phyloP scores from a whole-genome alignment of 2,113 vertebrate genomes.

The Callospermophilus lateralis region DNA sequence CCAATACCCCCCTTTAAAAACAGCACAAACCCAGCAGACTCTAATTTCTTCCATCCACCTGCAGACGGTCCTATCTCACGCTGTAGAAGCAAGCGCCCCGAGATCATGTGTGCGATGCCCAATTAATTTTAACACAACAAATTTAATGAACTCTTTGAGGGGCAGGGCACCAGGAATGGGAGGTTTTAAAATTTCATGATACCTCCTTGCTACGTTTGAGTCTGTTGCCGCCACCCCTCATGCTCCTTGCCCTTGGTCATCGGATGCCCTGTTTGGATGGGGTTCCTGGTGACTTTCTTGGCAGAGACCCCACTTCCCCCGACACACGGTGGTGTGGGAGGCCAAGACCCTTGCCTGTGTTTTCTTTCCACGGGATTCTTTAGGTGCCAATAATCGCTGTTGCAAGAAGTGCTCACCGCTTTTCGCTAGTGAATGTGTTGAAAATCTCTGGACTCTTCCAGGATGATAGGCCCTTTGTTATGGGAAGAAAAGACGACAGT shows the following conservation, averaged over 20 bases:
- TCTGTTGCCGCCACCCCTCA: not conserved
- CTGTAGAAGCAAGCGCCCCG: not conserved
- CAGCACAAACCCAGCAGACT: not conserved
- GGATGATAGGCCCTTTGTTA: slow-evolving; percentile 67
- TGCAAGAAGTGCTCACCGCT: slow-evolving; percentile 17
- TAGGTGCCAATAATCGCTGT: not conserved
- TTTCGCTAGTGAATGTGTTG: slow-evolving; percentile 31
- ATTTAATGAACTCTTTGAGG: slow-evolving; percentile 12
- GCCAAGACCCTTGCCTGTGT: not conserved
- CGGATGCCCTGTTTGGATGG: not conserved
- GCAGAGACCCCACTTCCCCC: not conserved
- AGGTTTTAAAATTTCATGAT: not conserved
- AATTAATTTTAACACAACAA: slow-evolving; percentile 18
- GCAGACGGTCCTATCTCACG: not conserved
- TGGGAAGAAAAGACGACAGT: slow-evolving; percentile 73
- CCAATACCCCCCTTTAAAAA: not conserved
- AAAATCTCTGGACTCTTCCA: slow-evolving; percentile 40
- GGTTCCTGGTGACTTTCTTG: not conserved
- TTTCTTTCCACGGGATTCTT: slow-evolving; percentile 34
- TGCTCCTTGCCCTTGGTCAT: not conserved
- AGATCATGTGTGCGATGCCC: not conserved
- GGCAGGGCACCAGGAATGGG: not conserved
- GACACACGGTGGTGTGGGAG: not conserved
- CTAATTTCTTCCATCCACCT: not conserved
- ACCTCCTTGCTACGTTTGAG: not conserved